Conservation (phyloP, 2,113 vertebrate genomes). For the Lampris megalopsis region DNA sequence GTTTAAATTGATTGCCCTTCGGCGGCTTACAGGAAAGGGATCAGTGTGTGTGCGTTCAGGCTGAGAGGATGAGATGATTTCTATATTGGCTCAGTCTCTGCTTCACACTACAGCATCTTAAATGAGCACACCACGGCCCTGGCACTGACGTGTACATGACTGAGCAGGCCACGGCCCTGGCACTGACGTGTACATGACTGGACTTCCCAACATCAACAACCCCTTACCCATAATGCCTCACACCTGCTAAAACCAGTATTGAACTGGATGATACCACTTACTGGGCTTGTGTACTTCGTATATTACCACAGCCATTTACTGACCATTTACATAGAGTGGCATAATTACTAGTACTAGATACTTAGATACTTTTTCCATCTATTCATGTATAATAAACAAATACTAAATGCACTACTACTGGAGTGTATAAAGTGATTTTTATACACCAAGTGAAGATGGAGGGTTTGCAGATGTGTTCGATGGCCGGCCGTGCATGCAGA, state of each 20-base stretch:
- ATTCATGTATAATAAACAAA: background rate
- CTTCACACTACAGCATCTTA: slow-evolving; percentile 30
- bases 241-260: background rate
- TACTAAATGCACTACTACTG: background rate
- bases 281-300: too few species aligned
- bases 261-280: background rate
- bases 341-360: background rate
- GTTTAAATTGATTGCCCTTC: background rate
- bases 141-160: too few species aligned
- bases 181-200: too few species aligned
- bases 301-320: too few species aligned
- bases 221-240: too few species aligned
- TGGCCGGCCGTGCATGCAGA: slow-evolving; percentile 1
- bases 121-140: slow-evolving; percentile 51
- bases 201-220: too few species aligned
- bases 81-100: slow-evolving; percentile 18
- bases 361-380: slow-evolving; percentile 3
- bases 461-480: slow-evolving; percentile 26
- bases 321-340: background rate
- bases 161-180: too few species aligned
- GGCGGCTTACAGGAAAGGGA: slow-evolving; percentile 1
- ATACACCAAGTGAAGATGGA: background rate
- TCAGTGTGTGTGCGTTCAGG: slow-evolving; percentile 30
- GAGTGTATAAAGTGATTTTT: too few species aligned
- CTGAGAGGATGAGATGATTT: slow-evolving; percentile 27